Percentiles rank a stretch among this genome's conserved stretches.
Evolutionary conservation across 1,140 invertebrate species (phyloP).

Genomic region (Bombus turneri): DNA sequence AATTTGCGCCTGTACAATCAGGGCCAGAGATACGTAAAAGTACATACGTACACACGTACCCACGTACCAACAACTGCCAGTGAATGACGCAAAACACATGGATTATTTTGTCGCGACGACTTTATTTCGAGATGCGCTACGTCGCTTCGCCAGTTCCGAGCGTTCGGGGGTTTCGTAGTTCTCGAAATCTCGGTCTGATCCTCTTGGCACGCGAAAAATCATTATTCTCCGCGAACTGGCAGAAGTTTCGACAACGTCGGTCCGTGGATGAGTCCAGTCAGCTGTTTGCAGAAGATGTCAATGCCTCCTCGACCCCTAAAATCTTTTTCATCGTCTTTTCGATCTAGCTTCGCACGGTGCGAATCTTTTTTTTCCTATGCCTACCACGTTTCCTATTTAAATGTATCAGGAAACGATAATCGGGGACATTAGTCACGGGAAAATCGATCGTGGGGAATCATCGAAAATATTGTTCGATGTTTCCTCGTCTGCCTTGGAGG

Average conservation of each 20-base stretch:
- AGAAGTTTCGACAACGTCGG: not conserved
- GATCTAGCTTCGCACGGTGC: not conserved
- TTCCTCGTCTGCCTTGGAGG: not conserved
- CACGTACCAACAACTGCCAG: constrained; percentile 36
- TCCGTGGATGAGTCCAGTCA: not conserved
- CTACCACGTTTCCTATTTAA: not conserved
- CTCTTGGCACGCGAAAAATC: constrained; percentile 19
- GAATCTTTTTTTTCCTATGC: not conserved
- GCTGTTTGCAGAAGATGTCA: not conserved
- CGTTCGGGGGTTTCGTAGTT: constrained; percentile 8
- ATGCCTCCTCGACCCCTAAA: not conserved
- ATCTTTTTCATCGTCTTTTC: not conserved
- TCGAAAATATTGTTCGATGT: not conserved
- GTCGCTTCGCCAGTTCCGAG: constrained; percentile 15
- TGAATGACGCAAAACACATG: constrained; percentile 75
- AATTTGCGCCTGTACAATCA: not conserved
- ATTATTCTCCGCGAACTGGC: not conserved
- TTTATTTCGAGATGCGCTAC: constrained; percentile 71
- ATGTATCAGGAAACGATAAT: not conserved
- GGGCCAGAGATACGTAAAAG: not conserved
- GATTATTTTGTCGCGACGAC: constrained; percentile 74
- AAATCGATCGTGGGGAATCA: not conserved
- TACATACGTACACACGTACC: not conserved
- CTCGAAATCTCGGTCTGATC: constrained; percentile 12
- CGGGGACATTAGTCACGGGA: not conserved